These are phyloP conservation scores for Puffinus mauretanicus DNA, from an alignment of 2,113 vertebrate genomes.

Conservation along the genomic window DNA sequence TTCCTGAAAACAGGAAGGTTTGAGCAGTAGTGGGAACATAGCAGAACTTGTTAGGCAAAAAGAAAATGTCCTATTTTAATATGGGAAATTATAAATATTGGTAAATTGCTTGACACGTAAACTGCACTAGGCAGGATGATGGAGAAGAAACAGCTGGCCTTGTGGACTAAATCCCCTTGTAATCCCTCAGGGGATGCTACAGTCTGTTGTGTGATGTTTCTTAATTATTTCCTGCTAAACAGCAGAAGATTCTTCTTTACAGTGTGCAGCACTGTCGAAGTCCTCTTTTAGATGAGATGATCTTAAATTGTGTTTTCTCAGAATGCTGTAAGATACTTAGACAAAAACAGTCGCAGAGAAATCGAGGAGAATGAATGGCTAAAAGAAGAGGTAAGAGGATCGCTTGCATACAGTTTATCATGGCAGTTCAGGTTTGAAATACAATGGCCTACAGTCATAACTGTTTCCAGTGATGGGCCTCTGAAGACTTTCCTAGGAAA, in stretches of 20 bases:
- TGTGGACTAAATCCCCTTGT: background rate
- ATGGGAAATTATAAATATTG: background rate
- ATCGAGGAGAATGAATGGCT: slow-evolving; percentile 80
- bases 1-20: background rate
- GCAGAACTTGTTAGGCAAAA: background rate
- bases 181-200: background rate
- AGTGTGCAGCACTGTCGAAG: background rate
- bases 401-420: background rate
- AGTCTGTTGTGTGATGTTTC: background rate
- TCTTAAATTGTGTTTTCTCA: slow-evolving; percentile 61
- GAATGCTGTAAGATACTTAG: slow-evolving; percentile 73
- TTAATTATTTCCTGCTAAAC: slow-evolving; percentile 21
- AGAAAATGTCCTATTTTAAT: background rate
- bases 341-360: slow-evolving; percentile 64
- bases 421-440: background rate
- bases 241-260: background rate
- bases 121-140: background rate
- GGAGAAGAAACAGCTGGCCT: slow-evolving; percentile 12
- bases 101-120: background rate
- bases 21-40: background rate
- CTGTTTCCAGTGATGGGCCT: background rate
- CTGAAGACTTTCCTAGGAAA: background rate
- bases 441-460: background rate
- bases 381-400: slow-evolving; percentile 75
- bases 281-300: background rate